Base-by-base conservation (phyloP, 30 jellyfish, hydroid and myxozoan species). In the Euphysa ruthae region DNA sequence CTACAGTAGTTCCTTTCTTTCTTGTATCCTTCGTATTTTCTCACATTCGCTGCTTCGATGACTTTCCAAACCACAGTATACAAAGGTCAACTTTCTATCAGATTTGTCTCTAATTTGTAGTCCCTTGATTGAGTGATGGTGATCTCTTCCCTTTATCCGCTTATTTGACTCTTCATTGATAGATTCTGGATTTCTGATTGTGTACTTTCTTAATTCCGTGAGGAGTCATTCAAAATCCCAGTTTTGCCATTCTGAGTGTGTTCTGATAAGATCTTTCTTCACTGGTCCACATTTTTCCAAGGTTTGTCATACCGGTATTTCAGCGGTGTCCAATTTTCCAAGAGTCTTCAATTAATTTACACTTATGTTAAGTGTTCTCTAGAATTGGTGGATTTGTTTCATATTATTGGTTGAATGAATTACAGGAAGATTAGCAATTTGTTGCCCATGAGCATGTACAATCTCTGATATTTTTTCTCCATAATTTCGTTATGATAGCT, bases 301-400 rank as follows among this genome's bases (percentile, higher is more conserved):
- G 21, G 82, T 69, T 18, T 51, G 30, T 50, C 82, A 64, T 21
- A 52, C 82, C 63, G 25, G 20, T n/a, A 52, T 55, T 55, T 51
- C 81, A n/a, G 81, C 81, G 15, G 63, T 55, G 13, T 51, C 81
- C 28, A 69, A 32, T 35, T 69, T 55, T 21, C 80, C 80, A 66
- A 80, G 44, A 1, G 85, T 78, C 71, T 82, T 76, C n/a, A 82
- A 71, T 73, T 92, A 70, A 33, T 74, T 70, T 4, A 69, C 63
- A 3, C n/a, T n/a, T 42, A 54, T 63, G 10, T 19, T 55, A n/a
- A 69, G 18, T 16, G 23, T 69, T 16, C 81, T 19, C 68, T 69
- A 55, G 31, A 69, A 69, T 3, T 54, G 77, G 75, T 66, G 77
- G 2, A 69, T 55, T 55, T n/a, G 64, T 14, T 55, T 16, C 76